Base-by-base conservation (phyloP, 2,888 invertebrate genomes). In the Synanthedon myopaeformis region DNA sequence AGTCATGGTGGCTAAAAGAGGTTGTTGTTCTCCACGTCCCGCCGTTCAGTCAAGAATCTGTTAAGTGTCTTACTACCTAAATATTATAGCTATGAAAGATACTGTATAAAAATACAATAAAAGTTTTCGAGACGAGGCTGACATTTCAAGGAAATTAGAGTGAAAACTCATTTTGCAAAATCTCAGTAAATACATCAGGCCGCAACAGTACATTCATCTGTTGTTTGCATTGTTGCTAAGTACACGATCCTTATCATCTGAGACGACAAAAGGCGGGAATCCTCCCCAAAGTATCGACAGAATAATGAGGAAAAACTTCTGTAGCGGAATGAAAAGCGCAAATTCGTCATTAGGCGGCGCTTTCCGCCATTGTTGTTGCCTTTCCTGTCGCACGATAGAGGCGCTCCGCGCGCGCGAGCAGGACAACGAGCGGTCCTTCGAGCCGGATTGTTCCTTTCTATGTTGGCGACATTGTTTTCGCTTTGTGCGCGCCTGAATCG, bases 251-350 rank as follows among this genome's bases (percentile, higher is more conserved):
- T 72, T 81, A 84, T 82, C 82, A 76, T 76, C 67, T 65, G 66
- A 58, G 56, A 63, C 70, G 66, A 83, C 82, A 85, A 85, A 75
- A 73, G 73, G 70, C 67, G 65, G 71, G 72, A 80, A 72, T 76
- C 78, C 79, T 76, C 81, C 82, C 79, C 76, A 71, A 78, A 82
- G 83, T 85, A 85, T 83, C 78, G 83, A 79, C 79, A 76, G 76
- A 81, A 87, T 86, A 86, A 86, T 82, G 83, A 85, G 79, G 86
- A 86, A 87, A 87, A 87, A 87, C 85, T 87, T 86, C 79, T 86
- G 86, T 86, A 82, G 83, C 84, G 85, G 83, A 85, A 86, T 87
- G 87, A 87, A 87, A 86, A 87, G 86, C 87, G 86, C 87, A 87
- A 87, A 87, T 87, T 87, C 87, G 87, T 85, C 87, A 87, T 87